Base-by-base conservation (phyloP, 2,113 vertebrate genomes). In the Lamprotornis superbus region DNA sequence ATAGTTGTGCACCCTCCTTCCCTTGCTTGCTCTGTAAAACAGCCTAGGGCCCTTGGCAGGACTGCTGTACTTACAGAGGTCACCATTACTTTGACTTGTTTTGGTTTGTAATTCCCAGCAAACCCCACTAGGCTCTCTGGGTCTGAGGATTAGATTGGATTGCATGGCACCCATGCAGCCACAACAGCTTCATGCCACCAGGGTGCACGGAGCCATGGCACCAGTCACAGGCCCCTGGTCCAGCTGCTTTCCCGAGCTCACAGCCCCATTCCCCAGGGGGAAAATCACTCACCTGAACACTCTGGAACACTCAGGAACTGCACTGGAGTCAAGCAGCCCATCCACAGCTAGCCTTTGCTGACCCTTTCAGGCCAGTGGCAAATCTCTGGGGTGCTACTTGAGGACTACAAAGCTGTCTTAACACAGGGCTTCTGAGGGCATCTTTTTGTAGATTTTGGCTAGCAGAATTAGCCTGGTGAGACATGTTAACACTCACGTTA, bases 121-220 rank as follows among this genome's bases (percentile, higher is more conserved):
- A 78, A 47, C 17, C 28, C 15, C 30, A 63, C 31, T 15, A 68
- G 81, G 2, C 33, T 81, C 47, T 27, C 56, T 53, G 52, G 25
- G 13, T 39, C 30, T 3, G 0, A 63, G 73, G 60, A 42, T 78
- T 68, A 28, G 27, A 11, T 8, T 59, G 42, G 30, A 46, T n/a
- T 44, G 33, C 15, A 4, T 5, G 8, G 49, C 52, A 59, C 33
- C 49, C 33, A 68, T 1, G 13, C 24, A 81, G 47, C 24, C 47
- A 42, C 15, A 59, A 31, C 2, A 53, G 15, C 28, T 53, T 46
- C 42, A 9, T 10, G 27, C 12, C 4, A 1, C 31, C 76, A 28
- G 14, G 8, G 42, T 2, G 49, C 18, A 28, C 0, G 0, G 27
- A 64, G 20, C n/a, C 55, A 18, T 1, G 25, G 15, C 11, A 65